Evolutionary conservation across 2,113 vertebrate species (phyloP).

Genomic region (Equus przewalskii): DNA sequence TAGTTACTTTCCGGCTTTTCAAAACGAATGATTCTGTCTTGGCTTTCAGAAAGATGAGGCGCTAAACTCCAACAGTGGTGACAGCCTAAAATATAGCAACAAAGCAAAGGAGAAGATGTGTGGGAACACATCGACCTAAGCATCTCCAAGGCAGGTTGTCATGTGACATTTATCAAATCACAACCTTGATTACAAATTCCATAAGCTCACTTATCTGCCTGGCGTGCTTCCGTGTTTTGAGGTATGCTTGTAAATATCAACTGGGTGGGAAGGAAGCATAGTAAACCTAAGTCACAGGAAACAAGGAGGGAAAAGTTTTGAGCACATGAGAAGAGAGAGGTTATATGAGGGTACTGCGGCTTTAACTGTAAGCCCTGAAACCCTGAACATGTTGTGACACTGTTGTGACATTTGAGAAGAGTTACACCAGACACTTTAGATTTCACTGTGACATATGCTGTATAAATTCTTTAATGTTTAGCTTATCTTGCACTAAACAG

Average conservation of each 20-base stretch:
- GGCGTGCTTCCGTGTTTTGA: neutral
- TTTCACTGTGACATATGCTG: slow-evolving; percentile 83
- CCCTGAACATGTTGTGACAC: slow-evolving; percentile 78
- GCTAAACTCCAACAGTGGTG: neutral
- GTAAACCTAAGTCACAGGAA: slow-evolving; percentile 7
- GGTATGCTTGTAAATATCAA: neutral
- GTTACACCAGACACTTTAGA: slow-evolving; percentile 81
- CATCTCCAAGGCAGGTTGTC: neutral
- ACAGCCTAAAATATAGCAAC: neutral
- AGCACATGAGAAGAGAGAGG: slow-evolving; percentile 40
- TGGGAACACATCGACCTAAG: neutral
- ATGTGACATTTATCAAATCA: neutral
- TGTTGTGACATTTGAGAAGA: slow-evolving; percentile 85
- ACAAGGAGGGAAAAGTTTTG: slow-evolving; percentile 67
- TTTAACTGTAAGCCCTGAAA: slow-evolving; percentile 78
- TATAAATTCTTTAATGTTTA: slow-evolving; percentile 84
- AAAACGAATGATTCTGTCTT: neutral
- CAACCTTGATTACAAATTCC: slow-evolving; percentile 12
- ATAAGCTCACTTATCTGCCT: neutral
- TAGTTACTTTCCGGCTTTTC: neutral
- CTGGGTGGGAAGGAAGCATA: neutral
- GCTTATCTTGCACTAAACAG: slow-evolving; percentile 80
- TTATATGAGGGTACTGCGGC: slow-evolving; percentile 75
- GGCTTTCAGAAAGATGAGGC: neutral
- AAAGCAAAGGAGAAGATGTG: neutral